A percentile compares a stretch with the other conserved stretches of the same genome.
These are phyloP conservation scores for Hyperoplus lanceolatus DNA, from an alignment of 2,797 vertebrate genomes.

Conservation along the genomic window DNA sequence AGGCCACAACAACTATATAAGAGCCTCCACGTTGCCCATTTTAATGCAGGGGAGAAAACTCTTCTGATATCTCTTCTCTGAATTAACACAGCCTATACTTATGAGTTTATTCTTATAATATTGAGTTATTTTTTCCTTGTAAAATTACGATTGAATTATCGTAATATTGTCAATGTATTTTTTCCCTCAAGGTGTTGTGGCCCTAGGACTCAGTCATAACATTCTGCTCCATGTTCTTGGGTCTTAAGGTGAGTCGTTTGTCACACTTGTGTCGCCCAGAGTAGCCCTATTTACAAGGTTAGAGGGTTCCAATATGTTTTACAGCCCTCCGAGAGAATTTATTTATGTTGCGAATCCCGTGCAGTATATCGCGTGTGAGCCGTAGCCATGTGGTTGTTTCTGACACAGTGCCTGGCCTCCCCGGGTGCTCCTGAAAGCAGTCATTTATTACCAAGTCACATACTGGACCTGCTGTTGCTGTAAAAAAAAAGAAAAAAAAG, in stretches of 20 bases:
- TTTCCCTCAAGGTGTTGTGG: too few relatives aligned
- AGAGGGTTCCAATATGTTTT: conserved; percentile 12
- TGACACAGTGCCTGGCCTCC: conserved; percentile 11
- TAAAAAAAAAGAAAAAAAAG: not conserved
- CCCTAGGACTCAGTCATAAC: too few relatives aligned
- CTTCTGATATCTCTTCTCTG: too few relatives aligned
- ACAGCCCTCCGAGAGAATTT: conserved; percentile 6
- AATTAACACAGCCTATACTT: too few relatives aligned
- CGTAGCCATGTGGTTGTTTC: not conserved
- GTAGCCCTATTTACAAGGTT: not conserved
- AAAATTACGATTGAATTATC: too few relatives aligned
- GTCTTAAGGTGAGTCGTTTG: not conserved
- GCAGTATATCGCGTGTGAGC: not conserved
- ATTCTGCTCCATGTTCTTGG: not conserved
- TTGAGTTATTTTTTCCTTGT: too few relatives aligned
- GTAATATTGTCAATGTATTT: too few relatives aligned
- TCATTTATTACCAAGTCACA: conserved; percentile 20
- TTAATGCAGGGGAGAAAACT: too few relatives aligned
- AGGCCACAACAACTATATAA: too few relatives aligned
- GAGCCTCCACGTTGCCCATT: too few relatives aligned
- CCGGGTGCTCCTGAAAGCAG: not conserved
- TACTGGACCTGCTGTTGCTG: conserved; percentile 9
- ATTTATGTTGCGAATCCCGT: conserved; percentile 13
- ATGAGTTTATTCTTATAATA: too few relatives aligned
- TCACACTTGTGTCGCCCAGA: not conserved